Base-by-base conservation (phyloP, 2,113 vertebrate species). In the Lontra canadensis region DNA sequence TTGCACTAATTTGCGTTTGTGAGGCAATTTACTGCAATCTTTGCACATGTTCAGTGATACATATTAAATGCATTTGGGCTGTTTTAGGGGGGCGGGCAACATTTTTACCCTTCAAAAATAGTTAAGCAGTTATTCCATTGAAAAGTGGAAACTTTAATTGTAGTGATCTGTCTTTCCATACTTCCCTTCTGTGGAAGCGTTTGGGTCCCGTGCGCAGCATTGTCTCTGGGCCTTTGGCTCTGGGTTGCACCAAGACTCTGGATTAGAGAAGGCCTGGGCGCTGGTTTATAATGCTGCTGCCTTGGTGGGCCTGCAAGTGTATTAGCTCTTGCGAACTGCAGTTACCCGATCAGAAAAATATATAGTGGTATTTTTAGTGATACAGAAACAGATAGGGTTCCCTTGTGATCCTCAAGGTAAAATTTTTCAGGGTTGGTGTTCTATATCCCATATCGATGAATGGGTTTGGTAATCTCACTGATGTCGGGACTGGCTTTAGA, bases 1-100 rank as follows among this genome's bases (percentile, higher is more conserved):
- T 99, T 99, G 99, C 98, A 99, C 95, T 98, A 98, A 99, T 99
- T 99, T 98, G 98, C 63, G 89, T 98, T 98, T 98, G 97, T 98
- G 97, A 97, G 98, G 98, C 98, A 98, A 99, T 99, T 99, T 99
- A 98, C 98, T 98, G 89, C 97, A 98, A 97, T 98, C 98, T 98
- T 98, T 98, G 98, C 98, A 99, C 98, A 98, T 99, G 98, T 98
- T 98, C 97, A 86, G 96, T 98, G 98, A 98, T 98, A 98, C 98
- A 98, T 98, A 98, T 97, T 98, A 98, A 98, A 98, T 98, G 98
- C 97, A 97, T 98, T 95, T 98, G 96, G 98, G 97, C 97, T 98
- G 97, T 87, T 98, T 96, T 71, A 92, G 94, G 94, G 81, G 92
- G 52, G 86, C 86, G 49, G 93, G 97, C 97, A 97, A 63, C 96